Conservation (phyloP, 2,888 invertebrate species). For the Cryptops parisi region DNA sequence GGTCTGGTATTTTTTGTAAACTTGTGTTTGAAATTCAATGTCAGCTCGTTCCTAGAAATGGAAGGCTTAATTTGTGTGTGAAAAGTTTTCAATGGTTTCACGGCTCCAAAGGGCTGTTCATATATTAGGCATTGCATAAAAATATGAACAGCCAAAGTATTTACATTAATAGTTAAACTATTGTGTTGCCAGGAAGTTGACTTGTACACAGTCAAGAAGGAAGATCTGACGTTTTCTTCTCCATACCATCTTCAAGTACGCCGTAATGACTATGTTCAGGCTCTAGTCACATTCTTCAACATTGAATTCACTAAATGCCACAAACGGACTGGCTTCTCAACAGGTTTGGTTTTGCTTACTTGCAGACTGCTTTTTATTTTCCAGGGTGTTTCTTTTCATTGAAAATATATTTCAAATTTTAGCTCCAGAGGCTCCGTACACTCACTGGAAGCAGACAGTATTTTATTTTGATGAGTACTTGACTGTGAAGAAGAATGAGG, state of each 20-base stretch:
- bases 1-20: no score
- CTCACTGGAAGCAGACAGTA: slow-evolving; percentile 99
- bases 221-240: slow-evolving; percentile 26
- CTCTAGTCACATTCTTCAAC: slow-evolving; percentile 96
- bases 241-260: slow-evolving; percentile 30
- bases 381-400: no score
- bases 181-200: slow-evolving; percentile 62
- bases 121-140: no score
- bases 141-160: no score
- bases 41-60: no score
- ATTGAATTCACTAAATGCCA: slow-evolving; percentile 99
- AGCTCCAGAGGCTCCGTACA: slow-evolving; percentile 93
- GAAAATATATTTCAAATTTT: slow-evolving; percentile 13
- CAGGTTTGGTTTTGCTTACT: no score
- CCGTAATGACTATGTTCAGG: slow-evolving; percentile 93
- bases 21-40: no score
- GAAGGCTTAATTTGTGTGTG: no score
- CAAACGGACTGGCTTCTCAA: slow-evolving; percentile 95
- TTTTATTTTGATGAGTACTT: slow-evolving; percentile 96
- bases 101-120: no score
- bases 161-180: slow-evolving; percentile 1
- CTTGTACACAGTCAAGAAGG: slow-evolving; percentile 91
- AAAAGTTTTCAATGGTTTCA: no score
- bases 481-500: slow-evolving; percentile 88
- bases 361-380: no score